Percentiles rank a stretch among this genome's conserved stretches.
Conservation (phyloP, 2,113 vertebrate species). For the Tychaedon coryphoeus region DNA sequence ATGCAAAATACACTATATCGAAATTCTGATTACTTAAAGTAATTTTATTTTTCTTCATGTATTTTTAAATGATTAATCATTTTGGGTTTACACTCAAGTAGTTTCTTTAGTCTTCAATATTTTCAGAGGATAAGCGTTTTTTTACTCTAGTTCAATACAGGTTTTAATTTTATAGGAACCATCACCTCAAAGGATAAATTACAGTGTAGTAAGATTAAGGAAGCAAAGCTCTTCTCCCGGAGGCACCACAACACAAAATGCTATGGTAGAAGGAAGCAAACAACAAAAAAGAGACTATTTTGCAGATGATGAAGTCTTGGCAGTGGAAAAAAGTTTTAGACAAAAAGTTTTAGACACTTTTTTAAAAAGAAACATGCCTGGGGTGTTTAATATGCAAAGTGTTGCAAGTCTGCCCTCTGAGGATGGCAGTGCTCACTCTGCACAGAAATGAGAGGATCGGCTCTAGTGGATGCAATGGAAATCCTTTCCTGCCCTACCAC, state of each 20-base stretch:
- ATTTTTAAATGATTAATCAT: not conserved
- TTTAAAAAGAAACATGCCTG: not conserved
- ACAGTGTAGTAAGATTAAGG: not conserved
- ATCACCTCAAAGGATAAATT: not conserved
- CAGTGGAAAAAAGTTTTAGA: not conserved
- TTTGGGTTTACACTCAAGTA: not conserved
- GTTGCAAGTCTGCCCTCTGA: not conserved
- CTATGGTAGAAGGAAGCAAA: not conserved
- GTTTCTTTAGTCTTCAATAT: not conserved
- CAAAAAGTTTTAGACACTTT: not conserved
- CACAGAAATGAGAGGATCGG: not conserved
- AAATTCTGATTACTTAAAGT: not conserved
- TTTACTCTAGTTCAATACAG: not conserved
- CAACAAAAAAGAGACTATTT: not conserved
- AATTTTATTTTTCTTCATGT: not conserved
- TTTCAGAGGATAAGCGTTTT: not conserved
- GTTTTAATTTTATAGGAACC: not conserved
- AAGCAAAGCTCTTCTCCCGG: not conserved
- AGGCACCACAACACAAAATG: not conserved
- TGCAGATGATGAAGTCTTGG: not conserved
- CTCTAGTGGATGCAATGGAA: not conserved
- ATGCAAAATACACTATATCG: not conserved
- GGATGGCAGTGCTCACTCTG: not conserved
- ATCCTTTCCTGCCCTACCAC: not conserved
- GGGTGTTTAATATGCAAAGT: not conserved